A percentile compares a stretch with the other conserved stretches of the same genome.
These are phyloP conservation scores for Diadophis punctatus DNA, from an alignment of 2,113 vertebrate genomes.

Conservation along the genomic window DNA sequence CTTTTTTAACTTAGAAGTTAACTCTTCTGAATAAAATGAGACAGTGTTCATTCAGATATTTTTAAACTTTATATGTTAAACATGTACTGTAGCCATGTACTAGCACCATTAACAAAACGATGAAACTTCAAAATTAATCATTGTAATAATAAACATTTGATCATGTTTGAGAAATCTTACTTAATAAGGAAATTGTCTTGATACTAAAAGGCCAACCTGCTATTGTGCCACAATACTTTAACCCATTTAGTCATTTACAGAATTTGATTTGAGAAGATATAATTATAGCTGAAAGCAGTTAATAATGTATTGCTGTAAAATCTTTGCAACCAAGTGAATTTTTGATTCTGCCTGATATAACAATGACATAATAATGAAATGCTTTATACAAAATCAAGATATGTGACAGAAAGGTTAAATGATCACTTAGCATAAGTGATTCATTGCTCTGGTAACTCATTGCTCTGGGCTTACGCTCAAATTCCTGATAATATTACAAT, in stretches of 20 bases:
- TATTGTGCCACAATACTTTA: conserved; percentile 18
- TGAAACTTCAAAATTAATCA: background rate
- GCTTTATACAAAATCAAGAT: conserved; percentile 17
- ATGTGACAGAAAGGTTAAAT: conserved; percentile 23
- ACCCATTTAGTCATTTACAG: conserved; percentile 21
- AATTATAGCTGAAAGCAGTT: conserved; percentile 26
- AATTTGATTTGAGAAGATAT: conserved; percentile 41
- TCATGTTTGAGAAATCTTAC: background rate
- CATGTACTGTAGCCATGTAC: background rate
- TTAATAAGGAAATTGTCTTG: background rate
- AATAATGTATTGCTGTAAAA: conserved; percentile 33
- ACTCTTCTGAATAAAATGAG: background rate
- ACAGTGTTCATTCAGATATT: background rate
- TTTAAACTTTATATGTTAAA: background rate
- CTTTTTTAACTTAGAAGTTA: background rate
- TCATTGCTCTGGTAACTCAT: background rate
- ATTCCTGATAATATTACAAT: background rate
- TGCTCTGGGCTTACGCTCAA: background rate
- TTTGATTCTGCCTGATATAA: conserved; percentile 38
- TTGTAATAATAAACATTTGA: background rate
- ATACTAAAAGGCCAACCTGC: conserved; percentile 13
- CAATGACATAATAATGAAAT: conserved; percentile 25
- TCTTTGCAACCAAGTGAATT: conserved; percentile 38
- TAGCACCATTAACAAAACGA: background rate
- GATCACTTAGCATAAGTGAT: conserved; percentile 4